Conservation (phyloP, 2,888 invertebrate genomes). For the Cepaea hortensis region DNA sequence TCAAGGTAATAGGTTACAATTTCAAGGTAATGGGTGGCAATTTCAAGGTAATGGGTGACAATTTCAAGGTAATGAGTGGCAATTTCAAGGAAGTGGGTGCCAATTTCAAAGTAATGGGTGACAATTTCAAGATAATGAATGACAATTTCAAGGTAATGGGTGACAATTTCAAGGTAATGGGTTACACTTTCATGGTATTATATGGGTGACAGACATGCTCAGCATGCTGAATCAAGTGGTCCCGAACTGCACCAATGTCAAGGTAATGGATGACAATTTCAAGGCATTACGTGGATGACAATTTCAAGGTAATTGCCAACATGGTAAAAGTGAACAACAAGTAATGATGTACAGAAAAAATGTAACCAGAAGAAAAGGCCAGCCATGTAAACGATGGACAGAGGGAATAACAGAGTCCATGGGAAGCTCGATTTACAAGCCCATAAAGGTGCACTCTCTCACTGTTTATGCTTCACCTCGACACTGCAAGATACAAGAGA, state of each 20-base stretch:
- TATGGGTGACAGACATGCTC: constrained; percentile 79
- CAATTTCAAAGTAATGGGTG: constrained; percentile 83
- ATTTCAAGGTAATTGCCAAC: not conserved
- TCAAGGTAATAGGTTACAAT: not conserved
- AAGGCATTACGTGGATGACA: not conserved
- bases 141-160: not conserved
- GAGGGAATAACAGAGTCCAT: too few relatives aligned
- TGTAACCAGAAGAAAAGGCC: too few relatives aligned
- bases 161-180: not conserved
- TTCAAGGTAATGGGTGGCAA: not conserved
- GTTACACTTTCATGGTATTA: too few relatives aligned
- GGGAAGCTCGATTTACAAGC: too few relatives aligned
- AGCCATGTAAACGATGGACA: too few relatives aligned
- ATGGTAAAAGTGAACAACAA: too few relatives aligned
- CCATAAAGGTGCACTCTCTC: too few relatives aligned
- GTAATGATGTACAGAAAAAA: too few relatives aligned
- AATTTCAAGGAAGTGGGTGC: constrained; percentile 59
- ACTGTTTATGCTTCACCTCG: too few relatives aligned
- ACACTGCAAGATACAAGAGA: too few relatives aligned
- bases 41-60: not conserved
- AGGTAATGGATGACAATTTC: constrained; percentile 73
- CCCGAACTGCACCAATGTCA: constrained; percentile 87
- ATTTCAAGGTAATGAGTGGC: constrained; percentile 79
- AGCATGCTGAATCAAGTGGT: constrained; percentile 82
- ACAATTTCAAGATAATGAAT: not conserved